Percentiles rank a stretch among this genome's conserved stretches.
Conservation (phyloP, 2,888 invertebrate species). For the Sipha maydis region DNA sequence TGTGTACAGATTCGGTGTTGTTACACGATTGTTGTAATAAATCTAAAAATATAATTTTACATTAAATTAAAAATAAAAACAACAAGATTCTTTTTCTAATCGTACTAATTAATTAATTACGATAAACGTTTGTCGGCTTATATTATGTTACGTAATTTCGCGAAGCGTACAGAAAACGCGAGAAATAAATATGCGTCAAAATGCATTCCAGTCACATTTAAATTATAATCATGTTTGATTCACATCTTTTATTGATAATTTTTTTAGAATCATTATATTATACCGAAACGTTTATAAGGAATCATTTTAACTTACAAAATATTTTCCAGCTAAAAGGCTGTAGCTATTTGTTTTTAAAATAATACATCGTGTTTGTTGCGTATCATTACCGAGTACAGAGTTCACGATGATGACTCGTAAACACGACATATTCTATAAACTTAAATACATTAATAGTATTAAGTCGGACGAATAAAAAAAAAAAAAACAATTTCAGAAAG, state of each 20-base stretch:
- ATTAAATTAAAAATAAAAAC: not conserved
- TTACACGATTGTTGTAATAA: not conserved
- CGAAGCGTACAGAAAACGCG: not conserved
- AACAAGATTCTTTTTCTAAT: not conserved
- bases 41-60: conserved; percentile 30
- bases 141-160: not conserved
- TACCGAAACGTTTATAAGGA: not conserved
- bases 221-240: too few relatives aligned
- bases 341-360: not conserved
- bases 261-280: too few relatives aligned
- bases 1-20: not conserved
- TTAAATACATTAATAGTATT: not conserved
- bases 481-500: not conserved
- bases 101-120: conserved; percentile 7
- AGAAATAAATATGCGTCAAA: not conserved
- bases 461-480: not conserved
- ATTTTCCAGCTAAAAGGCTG: not conserved
- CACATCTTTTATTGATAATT: too few relatives aligned
- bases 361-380: not conserved
- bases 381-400: not conserved
- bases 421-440: not conserved
- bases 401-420: not conserved
- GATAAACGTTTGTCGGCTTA: not conserved
- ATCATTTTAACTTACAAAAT: not conserved
- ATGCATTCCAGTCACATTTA: too few relatives aligned